Base-by-base conservation (phyloP, 2,113 vertebrate species). In the Phaethon lepturus region DNA sequence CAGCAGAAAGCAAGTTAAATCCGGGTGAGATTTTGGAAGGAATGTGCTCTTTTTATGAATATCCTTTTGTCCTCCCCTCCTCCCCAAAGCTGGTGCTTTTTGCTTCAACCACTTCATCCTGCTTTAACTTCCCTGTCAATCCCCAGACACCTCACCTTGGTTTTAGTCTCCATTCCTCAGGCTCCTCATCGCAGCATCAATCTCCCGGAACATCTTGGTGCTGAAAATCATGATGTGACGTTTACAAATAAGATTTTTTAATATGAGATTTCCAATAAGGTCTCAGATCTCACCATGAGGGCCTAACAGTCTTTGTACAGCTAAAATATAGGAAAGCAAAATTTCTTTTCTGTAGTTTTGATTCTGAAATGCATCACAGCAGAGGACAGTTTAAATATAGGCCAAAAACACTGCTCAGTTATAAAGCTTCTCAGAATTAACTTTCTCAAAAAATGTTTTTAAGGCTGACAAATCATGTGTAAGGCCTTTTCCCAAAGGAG, bases 401-500 rank as follows among this genome's bases (percentile, higher is more conserved):
- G 71, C 40, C 90, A 77, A 87, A 94, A 91, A 87, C 62, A 72
- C 64, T 68, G 31, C 80, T 95, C 76, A 24, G 31, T 55, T 85
- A 22, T 92, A 85, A 90, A 91, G 77, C 71, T n/a, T 85, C 74
- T 91, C 87, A 29, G 40, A 97, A 96, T 97, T 95, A 95, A 96
- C 95, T 87, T 95, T 79, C 84, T 94, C 94, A 81, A 95, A 50
- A 95, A 87, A 69, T 56, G 62, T 79, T 66, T 92, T 95, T 96
- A 95, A 95, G 87, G 74, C 91, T 96, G 93, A 93, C 77, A 96
- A 93, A 97, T 94, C 66, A 71, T 69, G 86, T 79, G 62, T 91
- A 96, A 96, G 95, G 89, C 82, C 77, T 91, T 95, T 95, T 93
- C 81, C 94, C 91, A 90, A 72, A 88, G 80, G 86, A 96, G 45